phyloP scores from a whole-genome alignment of 2,888 invertebrate species.

The Spodoptera littoralis region DNA sequence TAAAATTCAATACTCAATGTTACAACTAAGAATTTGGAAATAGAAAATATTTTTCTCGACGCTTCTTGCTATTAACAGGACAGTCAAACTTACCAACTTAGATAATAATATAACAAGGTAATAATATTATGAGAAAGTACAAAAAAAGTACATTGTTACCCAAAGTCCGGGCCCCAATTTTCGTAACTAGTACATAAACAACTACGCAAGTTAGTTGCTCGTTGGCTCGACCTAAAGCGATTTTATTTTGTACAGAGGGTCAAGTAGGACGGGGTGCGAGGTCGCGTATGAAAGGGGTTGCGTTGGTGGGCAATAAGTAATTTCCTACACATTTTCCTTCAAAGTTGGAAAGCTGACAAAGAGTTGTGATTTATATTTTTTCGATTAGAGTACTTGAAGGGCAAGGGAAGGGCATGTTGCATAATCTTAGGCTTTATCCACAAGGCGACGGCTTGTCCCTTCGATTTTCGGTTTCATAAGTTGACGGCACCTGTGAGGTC shows the following conservation, averaged over 20 bases:
- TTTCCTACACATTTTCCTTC: slow-evolving; percentile 62
- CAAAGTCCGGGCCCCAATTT: slow-evolving; percentile 27
- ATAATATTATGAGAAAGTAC: slow-evolving; percentile 3
- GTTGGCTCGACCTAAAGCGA: slow-evolving; percentile 57
- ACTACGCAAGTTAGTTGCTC: slow-evolving; percentile 49
- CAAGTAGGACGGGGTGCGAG: slow-evolving; percentile 59
- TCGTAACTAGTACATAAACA: slow-evolving; percentile 47
- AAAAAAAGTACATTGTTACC: slow-evolving; percentile 17
- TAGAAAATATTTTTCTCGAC: too few relatives aligned
- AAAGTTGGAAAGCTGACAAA: slow-evolving; percentile 56
- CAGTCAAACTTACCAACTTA: too few relatives aligned
- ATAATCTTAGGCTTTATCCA: slow-evolving; percentile 1
- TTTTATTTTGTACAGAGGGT: slow-evolving; percentile 67
- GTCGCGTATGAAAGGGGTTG: slow-evolving; percentile 64
- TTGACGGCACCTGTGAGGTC: too few relatives aligned
- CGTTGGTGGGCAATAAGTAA: slow-evolving; percentile 66
- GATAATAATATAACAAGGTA: neutral
- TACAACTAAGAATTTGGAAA: too few relatives aligned
- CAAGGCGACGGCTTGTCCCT: too few relatives aligned
- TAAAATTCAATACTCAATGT: too few relatives aligned
- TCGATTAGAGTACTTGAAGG: slow-evolving; percentile 41
- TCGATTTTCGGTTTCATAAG: too few relatives aligned
- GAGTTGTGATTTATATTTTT: slow-evolving; percentile 64
- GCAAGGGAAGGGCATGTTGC: neutral
- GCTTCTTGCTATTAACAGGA: too few relatives aligned